Evolutionary conservation across 2,113 vertebrate genomes (phyloP), one percentile per base, ranked within the genome.

Genomic region (Malurus melanocephalus): DNA sequence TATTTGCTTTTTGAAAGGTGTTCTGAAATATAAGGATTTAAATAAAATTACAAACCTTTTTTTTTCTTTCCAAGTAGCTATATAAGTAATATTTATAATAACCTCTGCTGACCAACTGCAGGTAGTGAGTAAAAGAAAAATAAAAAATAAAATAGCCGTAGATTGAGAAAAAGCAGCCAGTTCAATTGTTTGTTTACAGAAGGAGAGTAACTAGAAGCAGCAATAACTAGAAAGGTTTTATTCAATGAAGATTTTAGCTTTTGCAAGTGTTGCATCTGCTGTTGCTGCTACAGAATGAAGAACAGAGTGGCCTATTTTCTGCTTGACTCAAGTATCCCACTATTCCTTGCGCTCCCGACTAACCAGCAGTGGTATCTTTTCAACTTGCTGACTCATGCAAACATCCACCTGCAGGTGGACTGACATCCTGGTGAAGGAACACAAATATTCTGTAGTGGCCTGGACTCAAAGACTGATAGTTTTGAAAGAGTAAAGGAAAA

Each of bases 221-320:
- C 64, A 77, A 7, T 18, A 66, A 89, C 43, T 38, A 64, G 42
- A 61, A 86, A 46, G 20, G 4, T 46, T 75, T 75, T 75, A 78
- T 62, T 75, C 66, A 71, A 56, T 9, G 30, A 87, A 80, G 46
- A 64, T 49, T 56, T 51, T 53, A 61, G 77, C 42, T 86, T 78
- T 40, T 88, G n/a, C 57, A 83, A 88, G 49, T 3, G 16, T 16
- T 75, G 38, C 23, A 57, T 65, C 38, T 65, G 73, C 76, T 68
- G 53, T n/a, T 2, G 0, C 18, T n/a, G 73, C 38, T 59, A 38
- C 32, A 72, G 66, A 89, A 64, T 0, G 8, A 66, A 69, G 45
- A 90, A 92, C 33, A 69, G 57, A 73, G 64, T 46, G 83, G 88
- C 90, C 92, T 78, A 80, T 62, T 92, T 95, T 85, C 80, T 55